Evolutionary conservation across 2,797 vertebrate species (phyloP).

Genomic region (Ciconia nigra): DNA sequence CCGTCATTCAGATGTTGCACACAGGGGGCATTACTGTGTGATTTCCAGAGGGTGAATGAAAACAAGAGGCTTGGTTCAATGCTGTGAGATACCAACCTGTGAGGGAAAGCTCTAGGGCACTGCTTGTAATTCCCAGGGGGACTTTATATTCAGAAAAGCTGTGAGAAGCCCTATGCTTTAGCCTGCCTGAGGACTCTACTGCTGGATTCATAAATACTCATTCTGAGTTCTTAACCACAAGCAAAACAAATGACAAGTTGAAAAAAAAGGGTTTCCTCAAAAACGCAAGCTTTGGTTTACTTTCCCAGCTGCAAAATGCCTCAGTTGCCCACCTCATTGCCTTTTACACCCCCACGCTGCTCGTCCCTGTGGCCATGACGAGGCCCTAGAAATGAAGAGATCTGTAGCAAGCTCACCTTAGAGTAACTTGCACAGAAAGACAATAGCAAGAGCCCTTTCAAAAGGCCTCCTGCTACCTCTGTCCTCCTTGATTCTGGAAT

Average conservation of each 20-base stretch:
- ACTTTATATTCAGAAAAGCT: background rate
- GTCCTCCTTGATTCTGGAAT: background rate
- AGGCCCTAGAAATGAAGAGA: background rate
- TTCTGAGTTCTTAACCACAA: background rate
- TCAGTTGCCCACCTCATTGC: background rate
- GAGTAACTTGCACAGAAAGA: background rate
- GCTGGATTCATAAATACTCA: background rate
- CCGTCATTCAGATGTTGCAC: background rate
- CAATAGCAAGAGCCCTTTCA: background rate
- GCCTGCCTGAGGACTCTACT: background rate
- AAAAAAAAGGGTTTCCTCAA: background rate
- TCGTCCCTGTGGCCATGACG: accelerated
- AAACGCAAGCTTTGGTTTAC: background rate
- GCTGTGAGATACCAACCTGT: background rate
- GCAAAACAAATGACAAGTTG: background rate
- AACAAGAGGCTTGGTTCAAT: background rate
- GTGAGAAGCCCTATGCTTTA: background rate
- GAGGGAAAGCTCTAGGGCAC: background rate
- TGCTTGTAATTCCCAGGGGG: background rate
- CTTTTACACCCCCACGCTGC: background rate
- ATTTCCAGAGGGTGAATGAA: background rate
- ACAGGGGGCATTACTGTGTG: background rate
- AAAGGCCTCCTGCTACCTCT: background rate
- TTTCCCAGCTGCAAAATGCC: background rate
- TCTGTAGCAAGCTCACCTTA: background rate